phyloP scores from a whole-genome alignment of 2,888 invertebrate species.

The Hirtodrosophila duncani region DNA sequence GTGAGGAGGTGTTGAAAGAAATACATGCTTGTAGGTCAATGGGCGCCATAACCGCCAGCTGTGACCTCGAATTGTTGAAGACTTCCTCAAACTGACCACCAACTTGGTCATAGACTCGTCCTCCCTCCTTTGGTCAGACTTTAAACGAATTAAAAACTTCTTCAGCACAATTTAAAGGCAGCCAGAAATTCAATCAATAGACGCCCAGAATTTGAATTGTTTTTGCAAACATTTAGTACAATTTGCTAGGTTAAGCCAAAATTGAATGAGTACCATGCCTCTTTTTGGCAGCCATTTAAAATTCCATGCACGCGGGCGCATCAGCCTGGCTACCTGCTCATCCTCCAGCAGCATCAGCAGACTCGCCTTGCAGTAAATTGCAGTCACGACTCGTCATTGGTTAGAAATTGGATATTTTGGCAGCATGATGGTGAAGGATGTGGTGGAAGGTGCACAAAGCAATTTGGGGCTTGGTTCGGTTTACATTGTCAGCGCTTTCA shows the following conservation, averaged over 20 bases:
- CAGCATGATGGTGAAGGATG: neutral
- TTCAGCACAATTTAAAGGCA: constrained; percentile 8
- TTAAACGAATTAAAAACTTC: constrained; percentile 31
- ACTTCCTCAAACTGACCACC: too few relatives aligned
- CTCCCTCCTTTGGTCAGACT: too few relatives aligned
- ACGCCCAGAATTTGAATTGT: too few relatives aligned
- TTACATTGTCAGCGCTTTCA: constrained; percentile 51
- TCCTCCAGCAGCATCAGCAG: constrained; percentile 2
- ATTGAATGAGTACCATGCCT: constrained; percentile 40
- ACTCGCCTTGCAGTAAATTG: constrained; percentile 22
- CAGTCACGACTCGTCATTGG: constrained; percentile 18
- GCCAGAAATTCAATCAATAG: neutral
- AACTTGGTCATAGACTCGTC: neutral
- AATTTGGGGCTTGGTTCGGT: constrained; percentile 29
- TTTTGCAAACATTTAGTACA: constrained; percentile 1
- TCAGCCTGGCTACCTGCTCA: constrained; percentile 4
- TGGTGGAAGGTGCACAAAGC: constrained; percentile 30
- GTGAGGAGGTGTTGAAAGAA: too few relatives aligned
- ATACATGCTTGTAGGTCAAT: too few relatives aligned
- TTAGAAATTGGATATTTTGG: too few relatives aligned
- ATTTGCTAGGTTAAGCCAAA: constrained; percentile 6
- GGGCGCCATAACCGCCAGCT: too few relatives aligned
- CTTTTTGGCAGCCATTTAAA: constrained; percentile 36
- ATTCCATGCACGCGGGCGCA: constrained; percentile 36
- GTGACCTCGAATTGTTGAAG: too few relatives aligned